A percentile compares a stretch with the other conserved stretches of the same genome.
These are phyloP conservation scores for Perdita meconis DNA, from an alignment of 2,888 invertebrate genomes.

Conservation along the genomic window DNA sequence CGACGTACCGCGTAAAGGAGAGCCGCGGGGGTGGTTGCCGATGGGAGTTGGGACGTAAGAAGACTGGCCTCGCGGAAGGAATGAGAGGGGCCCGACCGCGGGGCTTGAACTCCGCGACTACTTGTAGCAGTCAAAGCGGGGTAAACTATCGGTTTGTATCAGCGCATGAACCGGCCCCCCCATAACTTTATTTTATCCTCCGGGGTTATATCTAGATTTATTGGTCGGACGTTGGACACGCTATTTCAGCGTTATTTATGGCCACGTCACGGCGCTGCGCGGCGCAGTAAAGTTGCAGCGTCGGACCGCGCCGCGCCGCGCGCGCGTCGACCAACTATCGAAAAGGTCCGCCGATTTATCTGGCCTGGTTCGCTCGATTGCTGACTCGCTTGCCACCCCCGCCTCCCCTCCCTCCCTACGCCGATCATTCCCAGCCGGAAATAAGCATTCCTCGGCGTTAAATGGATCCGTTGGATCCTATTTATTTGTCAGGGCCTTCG, in stretches of 20 bases:
- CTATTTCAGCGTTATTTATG: slow-evolving; percentile 77
- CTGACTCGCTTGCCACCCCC: slow-evolving; percentile 45
- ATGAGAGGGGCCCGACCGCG: slow-evolving; percentile 9
- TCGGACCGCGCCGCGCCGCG: slow-evolving; percentile 20
- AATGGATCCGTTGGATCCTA: slow-evolving; percentile 17
- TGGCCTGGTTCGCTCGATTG: slow-evolving; percentile 36
- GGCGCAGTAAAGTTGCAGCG: slow-evolving; percentile 67
- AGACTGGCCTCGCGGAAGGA: neutral
- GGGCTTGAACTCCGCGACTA: slow-evolving; percentile 55
- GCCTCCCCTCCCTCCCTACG: neutral
- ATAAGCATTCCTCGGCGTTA: slow-evolving; percentile 39
- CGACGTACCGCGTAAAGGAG: slow-evolving; percentile 24
- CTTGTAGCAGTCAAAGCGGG: slow-evolving; percentile 69
- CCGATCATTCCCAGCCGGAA: slow-evolving; percentile 32
- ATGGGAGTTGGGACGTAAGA: neutral
- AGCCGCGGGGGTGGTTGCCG: neutral
- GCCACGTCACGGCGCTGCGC: slow-evolving; percentile 65
- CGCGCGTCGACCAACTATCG: slow-evolving; percentile 41
- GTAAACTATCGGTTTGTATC: slow-evolving; percentile 76
- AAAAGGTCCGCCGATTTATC: slow-evolving; percentile 61
- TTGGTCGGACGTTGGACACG: slow-evolving; percentile 76
- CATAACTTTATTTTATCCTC: slow-evolving; percentile 79
- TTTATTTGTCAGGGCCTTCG: slow-evolving; percentile 1
- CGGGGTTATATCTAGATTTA: slow-evolving; percentile 76
- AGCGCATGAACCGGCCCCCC: slow-evolving; percentile 74